phyloP scores from a whole-genome alignment of 2,113 vertebrate species.

The Thunnus maccoyii region DNA sequence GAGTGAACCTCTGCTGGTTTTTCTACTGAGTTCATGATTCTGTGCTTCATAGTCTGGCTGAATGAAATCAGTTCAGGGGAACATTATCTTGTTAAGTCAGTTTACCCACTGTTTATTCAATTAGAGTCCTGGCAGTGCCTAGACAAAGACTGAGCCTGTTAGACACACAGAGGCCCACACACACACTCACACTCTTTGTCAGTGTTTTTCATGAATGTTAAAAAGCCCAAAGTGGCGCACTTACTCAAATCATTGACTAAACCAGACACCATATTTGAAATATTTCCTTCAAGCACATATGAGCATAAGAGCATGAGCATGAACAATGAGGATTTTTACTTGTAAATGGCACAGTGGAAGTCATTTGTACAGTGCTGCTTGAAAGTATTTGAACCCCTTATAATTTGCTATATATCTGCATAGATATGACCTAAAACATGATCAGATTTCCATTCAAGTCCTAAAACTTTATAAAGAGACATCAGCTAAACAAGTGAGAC shows the following conservation, averaged over 20 bases:
- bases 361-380: neutral
- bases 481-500: too few relatives aligned
- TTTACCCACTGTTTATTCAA: slow-evolving; percentile 54
- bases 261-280: neutral
- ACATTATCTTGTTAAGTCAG: slow-evolving; percentile 69
- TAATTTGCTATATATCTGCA: too few relatives aligned
- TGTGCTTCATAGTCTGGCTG: slow-evolving; percentile 6
- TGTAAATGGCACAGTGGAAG: neutral
- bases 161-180: neutral
- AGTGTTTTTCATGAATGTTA: neutral
- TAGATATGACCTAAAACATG: too few relatives aligned
- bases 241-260: neutral
- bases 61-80: slow-evolving; percentile 53
- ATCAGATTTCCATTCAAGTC: too few relatives aligned
- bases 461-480: too few relatives aligned
- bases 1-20: slow-evolving; percentile 32
- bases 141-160: slow-evolving; percentile 70
- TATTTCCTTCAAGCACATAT: accelerated
- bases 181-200: neutral
- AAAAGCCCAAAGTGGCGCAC: neutral
- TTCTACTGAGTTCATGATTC: neutral
- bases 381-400: too few relatives aligned
- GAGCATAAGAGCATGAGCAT: too few relatives aligned
- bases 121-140: slow-evolving; percentile 12
- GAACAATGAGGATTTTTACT: neutral